These are phyloP conservation scores for Latrodectus elegans DNA, from an alignment of 2,888 invertebrate genomes.

Conservation along the genomic window DNA sequence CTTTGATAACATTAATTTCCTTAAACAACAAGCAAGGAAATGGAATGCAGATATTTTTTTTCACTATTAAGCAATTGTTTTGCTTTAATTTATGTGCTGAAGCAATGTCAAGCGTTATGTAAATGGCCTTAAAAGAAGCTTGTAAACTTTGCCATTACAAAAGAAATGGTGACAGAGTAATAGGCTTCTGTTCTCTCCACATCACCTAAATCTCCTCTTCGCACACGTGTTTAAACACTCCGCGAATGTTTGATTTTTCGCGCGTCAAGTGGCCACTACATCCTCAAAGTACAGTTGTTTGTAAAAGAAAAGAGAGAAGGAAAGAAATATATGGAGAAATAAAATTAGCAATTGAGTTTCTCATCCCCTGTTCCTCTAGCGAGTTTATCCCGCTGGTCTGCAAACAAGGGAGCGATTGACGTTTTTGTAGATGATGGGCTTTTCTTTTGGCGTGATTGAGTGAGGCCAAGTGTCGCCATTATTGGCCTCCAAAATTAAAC, in stretches of 20 bases:
- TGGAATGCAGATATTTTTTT: too few relatives aligned
- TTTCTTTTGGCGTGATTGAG: background rate
- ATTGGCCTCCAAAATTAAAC: background rate
- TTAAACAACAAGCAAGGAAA: too few relatives aligned
- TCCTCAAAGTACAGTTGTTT: conserved; percentile 51
- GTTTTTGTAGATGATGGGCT: conserved; percentile 1
- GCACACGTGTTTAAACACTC: conserved; percentile 47
- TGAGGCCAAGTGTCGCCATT: background rate
- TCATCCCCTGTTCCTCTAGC: background rate
- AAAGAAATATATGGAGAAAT: conserved; percentile 1
- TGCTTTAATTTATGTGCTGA: too few relatives aligned
- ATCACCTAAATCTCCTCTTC: background rate
- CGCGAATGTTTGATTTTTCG: conserved; percentile 45
- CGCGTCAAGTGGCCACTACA: conserved; percentile 57
- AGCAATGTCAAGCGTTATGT: too few relatives aligned
- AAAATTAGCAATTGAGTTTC: conserved; percentile 6
- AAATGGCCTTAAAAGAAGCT: too few relatives aligned
- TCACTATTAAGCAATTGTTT: too few relatives aligned
- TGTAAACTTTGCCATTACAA: too few relatives aligned
- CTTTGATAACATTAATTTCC: too few relatives aligned
- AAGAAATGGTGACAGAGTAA: background rate
- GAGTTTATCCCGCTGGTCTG: conserved; percentile 9
- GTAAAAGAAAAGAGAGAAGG: conserved; percentile 27
- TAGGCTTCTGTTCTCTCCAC: background rate
- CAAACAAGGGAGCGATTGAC: conserved; percentile 11